phyloP scores from a whole-genome alignment of 2,888 invertebrate species.

The Netelia fuscicornis region DNA sequence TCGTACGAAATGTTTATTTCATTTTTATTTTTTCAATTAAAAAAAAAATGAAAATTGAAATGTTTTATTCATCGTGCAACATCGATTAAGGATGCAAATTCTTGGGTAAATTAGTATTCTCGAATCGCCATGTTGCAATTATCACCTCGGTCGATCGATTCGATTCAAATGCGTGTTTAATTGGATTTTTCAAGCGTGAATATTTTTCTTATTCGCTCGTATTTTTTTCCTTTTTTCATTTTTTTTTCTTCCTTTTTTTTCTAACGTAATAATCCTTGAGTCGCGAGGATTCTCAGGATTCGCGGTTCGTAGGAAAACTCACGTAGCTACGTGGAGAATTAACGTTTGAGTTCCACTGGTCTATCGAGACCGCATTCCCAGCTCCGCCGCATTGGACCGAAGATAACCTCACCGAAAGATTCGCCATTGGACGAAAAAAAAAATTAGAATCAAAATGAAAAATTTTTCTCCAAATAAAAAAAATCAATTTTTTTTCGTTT shows the following conservation, averaged over 20 bases:
- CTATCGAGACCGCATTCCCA: conserved; percentile 79
- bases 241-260: not conserved
- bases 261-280: not conserved
- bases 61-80: not conserved
- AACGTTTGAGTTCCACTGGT: conserved; percentile 80
- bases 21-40: not conserved
- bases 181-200: not conserved
- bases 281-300: conserved; percentile 11
- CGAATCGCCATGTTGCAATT: conserved; percentile 35
- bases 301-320: not conserved
- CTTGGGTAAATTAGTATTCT: not conserved
- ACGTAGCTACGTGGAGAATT: conserved; percentile 20
- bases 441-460: too few relatives aligned
- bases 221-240: not conserved
- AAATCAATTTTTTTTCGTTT: too few relatives aligned
- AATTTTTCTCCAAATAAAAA: too few relatives aligned
- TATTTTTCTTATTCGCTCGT: not conserved
- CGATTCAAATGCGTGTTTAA: conserved; percentile 31
- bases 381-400: conserved; percentile 48
- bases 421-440: conserved; percentile 74
- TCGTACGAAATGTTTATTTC: not conserved
- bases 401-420: conserved; percentile 82
- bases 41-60: not conserved
- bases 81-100: conserved; percentile 4
- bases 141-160: conserved; percentile 5